phyloP scores from a whole-genome alignment of 2,113 vertebrate species.

The Nothoprocta pentlandii region DNA sequence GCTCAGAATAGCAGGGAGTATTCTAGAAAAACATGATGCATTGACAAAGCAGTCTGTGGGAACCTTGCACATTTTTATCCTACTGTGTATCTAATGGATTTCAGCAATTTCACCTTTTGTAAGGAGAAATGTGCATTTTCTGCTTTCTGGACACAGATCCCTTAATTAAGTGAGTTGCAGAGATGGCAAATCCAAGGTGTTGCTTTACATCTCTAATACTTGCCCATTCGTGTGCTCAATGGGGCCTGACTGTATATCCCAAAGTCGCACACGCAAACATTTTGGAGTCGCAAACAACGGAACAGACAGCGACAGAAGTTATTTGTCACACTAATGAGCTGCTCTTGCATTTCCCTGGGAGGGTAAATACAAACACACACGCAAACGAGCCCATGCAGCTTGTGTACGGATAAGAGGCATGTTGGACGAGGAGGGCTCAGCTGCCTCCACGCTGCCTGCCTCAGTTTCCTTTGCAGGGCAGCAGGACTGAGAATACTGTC shows the following conservation, averaged over 20 bases:
- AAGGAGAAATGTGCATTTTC: slow-evolving; percentile 49
- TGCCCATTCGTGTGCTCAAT: slow-evolving; percentile 43
- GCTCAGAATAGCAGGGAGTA: slow-evolving; percentile 45
- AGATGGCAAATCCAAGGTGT: slow-evolving; percentile 58
- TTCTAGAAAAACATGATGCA: slow-evolving; percentile 43
- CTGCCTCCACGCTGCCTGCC: neutral
- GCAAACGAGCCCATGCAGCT: neutral
- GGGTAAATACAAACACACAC: slow-evolving; percentile 27
- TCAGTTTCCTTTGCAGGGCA: slow-evolving; percentile 21
- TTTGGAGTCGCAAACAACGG: slow-evolving; percentile 54
- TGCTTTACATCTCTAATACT: slow-evolving; percentile 51
- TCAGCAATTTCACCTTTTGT: slow-evolving; percentile 61
- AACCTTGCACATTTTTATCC: slow-evolving; percentile 58
- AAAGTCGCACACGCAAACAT: slow-evolving; percentile 62
- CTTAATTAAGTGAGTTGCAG: slow-evolving; percentile 68
- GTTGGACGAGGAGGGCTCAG: neutral
- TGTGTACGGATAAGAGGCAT: fast-evolving
- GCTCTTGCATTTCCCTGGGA: slow-evolving; percentile 47
- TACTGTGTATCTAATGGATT: slow-evolving; percentile 68
- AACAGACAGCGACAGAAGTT: slow-evolving; percentile 32
- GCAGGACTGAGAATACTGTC: neutral
- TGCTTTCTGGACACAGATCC: slow-evolving; percentile 52
- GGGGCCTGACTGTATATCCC: slow-evolving; percentile 41
- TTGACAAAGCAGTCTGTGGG: slow-evolving; percentile 50
- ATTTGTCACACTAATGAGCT: slow-evolving; percentile 49